Evolutionary conservation across 2,888 invertebrate species (phyloP), one percentile per base, ranked within the genome.

Genomic region (Drosophila parthenogenetica): DNA sequence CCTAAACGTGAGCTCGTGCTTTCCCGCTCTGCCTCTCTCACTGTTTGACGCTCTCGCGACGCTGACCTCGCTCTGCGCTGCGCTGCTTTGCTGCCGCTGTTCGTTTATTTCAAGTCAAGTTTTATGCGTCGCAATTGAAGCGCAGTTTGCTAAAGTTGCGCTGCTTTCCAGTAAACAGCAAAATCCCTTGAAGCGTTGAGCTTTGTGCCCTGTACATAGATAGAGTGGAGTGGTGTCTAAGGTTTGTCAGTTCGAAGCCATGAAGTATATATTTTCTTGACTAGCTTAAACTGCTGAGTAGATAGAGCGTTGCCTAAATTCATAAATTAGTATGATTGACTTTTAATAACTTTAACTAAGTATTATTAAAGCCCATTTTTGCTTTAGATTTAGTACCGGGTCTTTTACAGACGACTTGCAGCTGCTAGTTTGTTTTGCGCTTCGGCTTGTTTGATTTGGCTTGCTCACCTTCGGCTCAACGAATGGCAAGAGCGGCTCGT

Each of bases 121-220:
- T 75, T 69, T 69, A 55, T 67, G 67, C 76, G 73, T 71, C 71
- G 77, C 81, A 79, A 85, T 73, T 80, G 78, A 85, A 82, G 73
- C 71, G 68, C 81, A 83, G 73, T 79, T 84, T 68, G 76, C 60
- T 61, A 54, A 61, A 53, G 37, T 53, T 50, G 43, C 60, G 54
- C 25, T 62, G 55, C 57, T 64, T 50, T 55, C 69, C 60, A 73
- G 60, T 45, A 73, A 43, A 17, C 17, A 37, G 45, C 77, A 50
- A 82, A 79, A 81, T 83, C 87, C 83, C 83, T 83, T 83, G 73
- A 86, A 86, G 86, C 86, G 81, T 86, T 77, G 54, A 70, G 70
- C 60, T n/a, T n/a, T 46, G 35, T 74, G 45, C 7, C 8, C 29
- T 29, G 29, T 29, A 29, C 8, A 29, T 8, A 29, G 2, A 29